Evolutionary conservation across 1,140 invertebrate species (phyloP), one percentile per base, ranked within the genome.

Genomic region (Drosophila guanche): DNA sequence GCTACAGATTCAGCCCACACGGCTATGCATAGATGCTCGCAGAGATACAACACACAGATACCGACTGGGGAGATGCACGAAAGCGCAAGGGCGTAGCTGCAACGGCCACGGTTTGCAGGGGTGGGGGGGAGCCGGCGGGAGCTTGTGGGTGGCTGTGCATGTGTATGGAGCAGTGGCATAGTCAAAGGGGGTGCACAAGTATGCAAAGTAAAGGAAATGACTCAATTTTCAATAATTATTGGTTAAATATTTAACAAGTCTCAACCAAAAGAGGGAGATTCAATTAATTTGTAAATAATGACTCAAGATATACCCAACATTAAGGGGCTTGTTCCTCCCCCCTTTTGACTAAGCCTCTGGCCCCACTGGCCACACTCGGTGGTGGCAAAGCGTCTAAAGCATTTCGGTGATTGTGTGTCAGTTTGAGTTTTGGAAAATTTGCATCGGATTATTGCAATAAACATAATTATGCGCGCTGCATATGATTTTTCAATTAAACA

Each of bases 401-500:
- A 76, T 81, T 86, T 75, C 57, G 65, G 50, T 51, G 72, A 69
- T 69, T 76, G 71, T 76, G 61, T 65, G 74, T 76, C 83, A 68
- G 83, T 88, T 86, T 75, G 83, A 83, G 83, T 74, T 81, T 65
- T 66, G 45, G 69, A 62, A 75, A 86, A 86, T 86, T 86, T 81
- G 83, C 83, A 86, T 86, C 85, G 83, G 79, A 89, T 89, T 89
- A 86, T 86, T 89, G 85, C 85, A 89, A 89, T 89, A 89, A 89
- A 89, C 85, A 89, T 89, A 89, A 89, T 89, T 89, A 89, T 89
- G 80, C 80, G 76, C 80, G 74, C 75, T 89, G 85, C 85, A 89
- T 89, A 89, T 89, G 85, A 89, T 89, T 89, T 89, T 89, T 89
- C 85, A 89, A 89, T 89, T 85, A 89, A 89, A 89, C 85, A 86